phyloP scores from a whole-genome alignment of 2,888 invertebrate species.

The Plebejus argus region DNA sequence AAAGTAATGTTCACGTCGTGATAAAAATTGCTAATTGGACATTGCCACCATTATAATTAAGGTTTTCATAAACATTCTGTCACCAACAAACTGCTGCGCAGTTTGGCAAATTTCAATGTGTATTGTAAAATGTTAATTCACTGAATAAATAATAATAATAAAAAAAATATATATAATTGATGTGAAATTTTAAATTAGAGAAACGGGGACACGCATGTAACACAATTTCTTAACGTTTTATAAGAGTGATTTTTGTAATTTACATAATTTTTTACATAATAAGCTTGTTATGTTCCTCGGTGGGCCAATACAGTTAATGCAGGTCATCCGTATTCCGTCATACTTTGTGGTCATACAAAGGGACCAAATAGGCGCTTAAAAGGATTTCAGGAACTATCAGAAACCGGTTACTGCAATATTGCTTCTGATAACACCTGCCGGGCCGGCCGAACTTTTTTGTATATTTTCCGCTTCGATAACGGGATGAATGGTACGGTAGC shows the following conservation, averaged over 20 bases:
- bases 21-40: conserved; percentile 4
- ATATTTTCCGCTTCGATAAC: background rate
- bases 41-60: background rate
- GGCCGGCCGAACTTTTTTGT: background rate
- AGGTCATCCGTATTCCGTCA: background rate
- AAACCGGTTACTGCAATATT: background rate
- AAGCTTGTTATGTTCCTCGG: background rate
- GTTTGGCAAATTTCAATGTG: no score
- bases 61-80: background rate
- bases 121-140: no score
- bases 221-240: conserved; percentile 14
- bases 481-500: background rate
- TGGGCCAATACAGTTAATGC: background rate
- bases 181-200: conserved; percentile 2
- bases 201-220: conserved; percentile 7
- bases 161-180: no score
- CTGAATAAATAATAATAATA: no score
- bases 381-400: background rate
- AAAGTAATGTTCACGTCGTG: background rate
- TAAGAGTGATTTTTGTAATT: conserved; percentile 14
- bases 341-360: background rate
- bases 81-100: no score
- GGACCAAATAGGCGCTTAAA: background rate
- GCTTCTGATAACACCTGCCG: background rate
- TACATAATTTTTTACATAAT: conserved; percentile 16